Base-by-base conservation (phyloP, 2,797 vertebrate species). In the Antennarius maculatus region DNA sequence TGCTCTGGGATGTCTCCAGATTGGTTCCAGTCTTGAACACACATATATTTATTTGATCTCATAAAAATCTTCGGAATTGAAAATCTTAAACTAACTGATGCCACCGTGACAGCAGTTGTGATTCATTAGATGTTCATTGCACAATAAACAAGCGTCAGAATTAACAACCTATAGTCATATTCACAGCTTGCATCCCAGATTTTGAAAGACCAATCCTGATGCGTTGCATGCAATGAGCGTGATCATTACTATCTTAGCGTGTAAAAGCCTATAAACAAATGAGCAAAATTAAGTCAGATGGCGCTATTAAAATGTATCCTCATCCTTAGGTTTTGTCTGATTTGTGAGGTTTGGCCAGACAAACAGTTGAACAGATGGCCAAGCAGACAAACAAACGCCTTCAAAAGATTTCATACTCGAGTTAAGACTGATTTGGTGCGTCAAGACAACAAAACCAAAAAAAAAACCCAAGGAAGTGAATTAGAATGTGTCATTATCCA, bases 401-500 rank as follows among this genome's bases (percentile, higher is more conserved):
- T 48, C 3, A 23, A 58, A 45, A 27, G 57, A 65, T 79, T 72
- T 69, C 52, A 47, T 56, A 48, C 37, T 81, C 43, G 6, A 46
- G 29, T 3, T 61, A 7, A 74, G 74, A 76, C 66, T 65, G 70
- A 78, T 81, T 82, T 74, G 31, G 55, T 50, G 59, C 70, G 81
- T 71, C 61, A 10, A 60, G 74, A 70, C 49, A 42, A 42, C 31
- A 34, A 34, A 34, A 34, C 31, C 5, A 65, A 65, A 79, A 71
- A 70, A 80, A 79, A 58, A 11, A 64, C 51, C 81, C 53, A 34
- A 73, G 76, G 77, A 86, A 85, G 74, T 41, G 11, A 68, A 82
- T 74, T 43, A 9, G 53, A 66, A 70, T 49, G 74, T 80, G 46
- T 86, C 83, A 89, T 89, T 87, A 86, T 42, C 59, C 74, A 47